Percentiles rank a stretch among this genome's conserved stretches.
Evolutionary conservation across 64 coral and sea anemone genomes (phyloP).

Genomic region (Hydrozoanthus tunicans): DNA sequence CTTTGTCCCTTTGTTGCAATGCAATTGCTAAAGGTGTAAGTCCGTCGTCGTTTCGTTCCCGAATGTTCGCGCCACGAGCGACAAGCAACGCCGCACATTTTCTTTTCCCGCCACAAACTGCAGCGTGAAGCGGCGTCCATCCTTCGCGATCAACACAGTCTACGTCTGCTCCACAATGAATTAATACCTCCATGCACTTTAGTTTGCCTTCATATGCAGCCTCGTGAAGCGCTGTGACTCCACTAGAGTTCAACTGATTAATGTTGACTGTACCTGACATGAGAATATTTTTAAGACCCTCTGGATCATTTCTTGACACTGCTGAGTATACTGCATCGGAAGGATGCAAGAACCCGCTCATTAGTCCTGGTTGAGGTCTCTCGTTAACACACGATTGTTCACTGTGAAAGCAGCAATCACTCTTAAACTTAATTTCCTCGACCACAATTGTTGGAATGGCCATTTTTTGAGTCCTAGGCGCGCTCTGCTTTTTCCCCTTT

Average conservation of each 20-base stretch:
- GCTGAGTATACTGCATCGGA: slow-evolving; percentile 74
- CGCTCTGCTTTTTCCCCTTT: neutral
- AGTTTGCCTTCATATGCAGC: slow-evolving; percentile 86
- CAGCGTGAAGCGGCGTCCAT: slow-evolving; percentile 87
- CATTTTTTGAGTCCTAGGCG: slow-evolving; percentile 6
- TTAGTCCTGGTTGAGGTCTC: neutral
- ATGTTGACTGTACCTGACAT: slow-evolving; percentile 86
- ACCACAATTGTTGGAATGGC: slow-evolving; percentile 35
- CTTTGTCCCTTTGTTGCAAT: slow-evolving; percentile 77
- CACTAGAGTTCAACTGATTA: slow-evolving; percentile 80
- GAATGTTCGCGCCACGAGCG: slow-evolving; percentile 65
- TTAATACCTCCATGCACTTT: slow-evolving; percentile 61
- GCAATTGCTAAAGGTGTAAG: slow-evolving; percentile 81
- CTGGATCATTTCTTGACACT: slow-evolving; percentile 76
- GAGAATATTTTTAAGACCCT: slow-evolving; percentile 79
- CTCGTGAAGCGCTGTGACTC: slow-evolving; percentile 84
- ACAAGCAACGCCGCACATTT: slow-evolving; percentile 71
- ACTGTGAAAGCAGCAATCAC: neutral
- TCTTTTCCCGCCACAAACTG: slow-evolving; percentile 82
- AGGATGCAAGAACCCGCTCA: slow-evolving; percentile 68
- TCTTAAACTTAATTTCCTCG: slow-evolving; percentile 10
- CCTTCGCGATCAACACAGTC: slow-evolving; percentile 70
- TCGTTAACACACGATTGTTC: slow-evolving; percentile 24
- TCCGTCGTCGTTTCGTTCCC: slow-evolving; percentile 82
- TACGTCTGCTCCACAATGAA: slow-evolving; percentile 82